Conservation (phyloP, 2,888 invertebrate species). For the Abrostola tripartita region DNA sequence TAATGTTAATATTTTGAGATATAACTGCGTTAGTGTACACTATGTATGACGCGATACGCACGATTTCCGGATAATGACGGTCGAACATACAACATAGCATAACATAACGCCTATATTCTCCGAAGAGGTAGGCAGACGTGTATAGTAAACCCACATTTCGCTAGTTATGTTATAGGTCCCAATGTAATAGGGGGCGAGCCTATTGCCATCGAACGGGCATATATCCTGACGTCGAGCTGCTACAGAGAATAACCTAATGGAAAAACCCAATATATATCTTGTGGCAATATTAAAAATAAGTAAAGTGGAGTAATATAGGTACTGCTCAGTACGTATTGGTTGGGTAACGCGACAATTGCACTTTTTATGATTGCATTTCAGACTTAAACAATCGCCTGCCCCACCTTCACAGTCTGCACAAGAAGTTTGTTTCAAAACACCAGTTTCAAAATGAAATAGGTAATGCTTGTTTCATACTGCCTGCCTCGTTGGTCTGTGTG, state of each 20-base stretch:
- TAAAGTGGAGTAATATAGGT: conserved; percentile 15
- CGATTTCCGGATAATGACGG: conserved; percentile 18
- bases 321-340: conserved; percentile 19
- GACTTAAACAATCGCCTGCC: conserved; percentile 29
- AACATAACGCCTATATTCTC: too few relatives aligned
- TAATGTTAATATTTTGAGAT: conserved; percentile 30
- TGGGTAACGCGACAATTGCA: conserved; percentile 25
- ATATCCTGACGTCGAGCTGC: too few relatives aligned
- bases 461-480: conserved; percentile 36
- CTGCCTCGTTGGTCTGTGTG: too few relatives aligned
- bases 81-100: conserved; percentile 13
- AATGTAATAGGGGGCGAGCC: too few relatives aligned
- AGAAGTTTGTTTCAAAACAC: conserved; percentile 53
- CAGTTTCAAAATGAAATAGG: conserved; percentile 52
- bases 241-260: too few relatives aligned
- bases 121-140: too few relatives aligned
- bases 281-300: conserved; percentile 9
- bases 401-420: conserved; percentile 26
- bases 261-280: too few relatives aligned
- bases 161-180: too few relatives aligned
- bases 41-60: conserved; percentile 4
- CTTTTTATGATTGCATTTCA: conserved; percentile 41
- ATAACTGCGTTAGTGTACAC: conserved; percentile 3
- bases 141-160: too few relatives aligned
- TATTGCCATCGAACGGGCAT: too few relatives aligned